Base-by-base conservation (phyloP, 2,888 invertebrate species). In the Poecilus cupreus region DNA sequence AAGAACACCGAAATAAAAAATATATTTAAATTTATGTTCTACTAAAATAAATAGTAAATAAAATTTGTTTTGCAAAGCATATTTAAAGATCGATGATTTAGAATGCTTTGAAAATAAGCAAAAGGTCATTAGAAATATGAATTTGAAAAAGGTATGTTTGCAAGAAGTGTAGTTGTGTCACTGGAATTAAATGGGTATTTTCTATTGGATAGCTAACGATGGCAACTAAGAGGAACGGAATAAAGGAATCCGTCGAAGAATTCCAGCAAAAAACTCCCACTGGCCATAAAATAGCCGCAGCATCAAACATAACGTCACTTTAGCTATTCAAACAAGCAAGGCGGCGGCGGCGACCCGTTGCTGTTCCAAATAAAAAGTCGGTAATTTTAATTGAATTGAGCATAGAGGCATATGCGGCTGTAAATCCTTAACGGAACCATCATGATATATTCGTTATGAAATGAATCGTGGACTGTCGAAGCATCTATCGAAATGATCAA, bases 401-500 rank as follows among this genome's bases (percentile, higher is more conserved):
- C 64, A 18, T 68, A 68, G 64, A 37, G 18, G 16, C 37, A 22
- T 51, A 51, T 6, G 37, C 20, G 64, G 64, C 37, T 68, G 64
- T 68, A 68, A 68, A 68, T 68, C 64, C 37, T 68, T 68, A 68
- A 68, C 64, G 64, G 64, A 68, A 68, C 64, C 64, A 32, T 43
- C 72, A 72, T 72, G 72, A 72, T 72, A 72, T 72, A 72, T 72
- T 72, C 72, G 72, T 72, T 72, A 72, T 72, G 72, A 72, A 72
- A 72, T 72, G 72, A 72, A 72, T 72, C 72, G 72, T 72, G 72
- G 77, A 60, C 60, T 77, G 77, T 77, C 77, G 77, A 77, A 60
- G 77, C 64, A 37, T 76, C 76, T 57, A 39, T 57, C 60, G 76
- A 77, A 77, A 77, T 77, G 77, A 77, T 77, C 77, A 77, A 77